A percentile compares a stretch with the other conserved stretches of the same genome.
These are phyloP conservation scores for Synergus itoensis DNA, from an alignment of 2,888 invertebrate species.

Conservation along the genomic window DNA sequence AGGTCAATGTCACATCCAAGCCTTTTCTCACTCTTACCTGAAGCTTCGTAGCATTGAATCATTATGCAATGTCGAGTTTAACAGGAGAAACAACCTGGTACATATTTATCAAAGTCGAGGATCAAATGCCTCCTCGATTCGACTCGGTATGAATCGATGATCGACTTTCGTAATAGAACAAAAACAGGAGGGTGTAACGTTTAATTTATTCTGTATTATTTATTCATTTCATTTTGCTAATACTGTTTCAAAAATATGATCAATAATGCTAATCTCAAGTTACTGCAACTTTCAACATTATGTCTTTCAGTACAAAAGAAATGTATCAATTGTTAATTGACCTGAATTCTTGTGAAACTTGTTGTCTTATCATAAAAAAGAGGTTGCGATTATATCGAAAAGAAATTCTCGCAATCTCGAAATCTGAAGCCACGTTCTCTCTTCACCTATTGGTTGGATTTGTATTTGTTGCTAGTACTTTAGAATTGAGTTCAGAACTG, in stretches of 20 bases:
- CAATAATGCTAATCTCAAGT: not conserved
- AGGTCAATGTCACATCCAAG: conserved; percentile 50
- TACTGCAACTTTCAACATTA: not conserved
- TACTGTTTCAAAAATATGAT: not conserved
- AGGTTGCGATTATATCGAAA: too few relatives aligned
- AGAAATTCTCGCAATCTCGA: too few relatives aligned
- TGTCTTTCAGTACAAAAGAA: not conserved
- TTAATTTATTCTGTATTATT: not conserved
- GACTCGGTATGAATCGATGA: not conserved
- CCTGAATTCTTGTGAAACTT: not conserved
- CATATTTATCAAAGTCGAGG: conserved; percentile 21
- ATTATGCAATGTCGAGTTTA: conserved; percentile 25
- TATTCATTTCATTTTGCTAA: not conserved
- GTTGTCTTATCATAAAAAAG: not conserved
- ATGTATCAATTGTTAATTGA: not conserved
- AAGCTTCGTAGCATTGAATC: conserved; percentile 9
- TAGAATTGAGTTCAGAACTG: too few relatives aligned
- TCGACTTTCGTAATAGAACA: conserved; percentile 6
- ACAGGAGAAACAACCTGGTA: conserved; percentile 23
- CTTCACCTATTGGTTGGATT: too few relatives aligned
- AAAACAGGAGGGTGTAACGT: not conserved
- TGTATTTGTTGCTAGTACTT: too few relatives aligned
- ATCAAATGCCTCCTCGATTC: conserved; percentile 1
- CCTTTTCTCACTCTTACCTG: conserved; percentile 22
- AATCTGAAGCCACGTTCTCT: too few relatives aligned